A percentile compares a stretch with the other conserved stretches of the same genome.
These are phyloP conservation scores for Agrochola circellaris DNA, from an alignment of 2,888 invertebrate species.

Conservation along the genomic window DNA sequence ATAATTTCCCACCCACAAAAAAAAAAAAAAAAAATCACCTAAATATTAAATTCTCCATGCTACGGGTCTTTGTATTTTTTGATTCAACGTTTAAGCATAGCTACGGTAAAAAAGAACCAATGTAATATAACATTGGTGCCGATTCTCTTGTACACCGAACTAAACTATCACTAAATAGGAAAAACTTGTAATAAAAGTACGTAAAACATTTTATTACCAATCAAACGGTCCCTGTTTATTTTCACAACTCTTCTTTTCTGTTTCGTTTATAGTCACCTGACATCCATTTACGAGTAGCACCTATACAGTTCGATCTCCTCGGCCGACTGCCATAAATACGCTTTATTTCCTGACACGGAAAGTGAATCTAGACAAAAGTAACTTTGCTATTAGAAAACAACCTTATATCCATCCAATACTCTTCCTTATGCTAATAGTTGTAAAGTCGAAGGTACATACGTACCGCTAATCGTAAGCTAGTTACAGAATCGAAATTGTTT, in stretches of 20 bases:
- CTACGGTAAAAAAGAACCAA: too few relatives aligned
- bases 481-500: not conserved
- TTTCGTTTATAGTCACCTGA: slow-evolving; percentile 72
- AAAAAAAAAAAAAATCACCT: too few relatives aligned
- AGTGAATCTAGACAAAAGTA: not conserved
- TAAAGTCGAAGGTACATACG: not conserved
- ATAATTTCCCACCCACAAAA: too few relatives aligned
- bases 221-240: slow-evolving; percentile 50
- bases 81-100: too few relatives aligned
- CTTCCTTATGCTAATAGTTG: not conserved
- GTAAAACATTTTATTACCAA: not conserved
- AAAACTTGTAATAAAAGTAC: too few relatives aligned
- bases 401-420: not conserved
- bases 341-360: not conserved
- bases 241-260: slow-evolving; percentile 39
- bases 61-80: too few relatives aligned
- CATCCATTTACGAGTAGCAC: slow-evolving; percentile 65
- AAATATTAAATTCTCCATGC: too few relatives aligned
- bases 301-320: slow-evolving; percentile 56
- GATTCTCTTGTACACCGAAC: too few relatives aligned
- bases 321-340: slow-evolving; percentile 32
- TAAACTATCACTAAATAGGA: too few relatives aligned
- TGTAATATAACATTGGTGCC: too few relatives aligned
- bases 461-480: too few relatives aligned
- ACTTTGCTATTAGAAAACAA: not conserved